phyloP scores from a whole-genome alignment of 2,113 vertebrate species.

The Apodemus speciosus region DNA sequence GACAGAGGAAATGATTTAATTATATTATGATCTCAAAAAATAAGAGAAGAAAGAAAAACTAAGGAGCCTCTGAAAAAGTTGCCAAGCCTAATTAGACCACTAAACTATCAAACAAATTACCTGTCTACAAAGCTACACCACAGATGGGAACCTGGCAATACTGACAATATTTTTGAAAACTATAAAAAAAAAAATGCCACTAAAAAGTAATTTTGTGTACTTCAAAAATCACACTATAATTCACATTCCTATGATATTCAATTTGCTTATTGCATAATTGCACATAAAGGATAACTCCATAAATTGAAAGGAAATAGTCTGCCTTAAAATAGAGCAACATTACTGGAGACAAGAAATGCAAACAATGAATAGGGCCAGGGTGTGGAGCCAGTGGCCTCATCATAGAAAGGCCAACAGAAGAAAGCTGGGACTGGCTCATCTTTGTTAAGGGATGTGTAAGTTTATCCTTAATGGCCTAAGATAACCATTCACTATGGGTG shows the following conservation, averaged over 20 bases:
- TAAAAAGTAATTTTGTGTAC: constrained; percentile 32
- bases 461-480: background rate
- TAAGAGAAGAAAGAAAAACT: background rate
- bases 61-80: background rate
- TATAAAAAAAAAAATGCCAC: background rate
- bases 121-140: background rate
- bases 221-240: constrained; percentile 37
- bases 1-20: background rate
- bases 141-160: background rate
- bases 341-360: background rate
- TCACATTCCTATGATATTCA: constrained; percentile 19
- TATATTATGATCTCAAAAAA: background rate
- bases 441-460: background rate
- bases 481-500: background rate
- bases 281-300: constrained; percentile 12
- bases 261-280: constrained; percentile 34
- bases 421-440: background rate
- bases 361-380: background rate
- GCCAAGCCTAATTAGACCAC: constrained; percentile 10
- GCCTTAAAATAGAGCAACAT: background rate
- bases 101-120: constrained; percentile 1
- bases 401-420: background rate
- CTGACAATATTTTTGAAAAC: constrained; percentile 10
- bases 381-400: background rate
- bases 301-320: constrained; percentile 9